These are phyloP conservation scores for Castor canadensis DNA, from an alignment of 2,113 vertebrate genomes.

Conservation along the genomic window DNA sequence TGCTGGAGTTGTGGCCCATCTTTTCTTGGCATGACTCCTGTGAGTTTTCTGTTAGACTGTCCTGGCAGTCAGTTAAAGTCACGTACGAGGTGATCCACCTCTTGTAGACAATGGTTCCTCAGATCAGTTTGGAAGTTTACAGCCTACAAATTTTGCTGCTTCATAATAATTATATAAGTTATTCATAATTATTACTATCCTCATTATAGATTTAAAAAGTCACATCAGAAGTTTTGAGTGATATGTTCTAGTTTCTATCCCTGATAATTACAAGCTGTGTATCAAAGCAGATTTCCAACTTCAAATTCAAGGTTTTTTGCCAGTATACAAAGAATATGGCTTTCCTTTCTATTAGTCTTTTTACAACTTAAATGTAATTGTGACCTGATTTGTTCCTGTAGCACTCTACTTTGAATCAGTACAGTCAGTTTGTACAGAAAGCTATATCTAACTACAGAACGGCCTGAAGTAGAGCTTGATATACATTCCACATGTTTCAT, in stretches of 20 bases:
- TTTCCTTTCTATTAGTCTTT: neutral
- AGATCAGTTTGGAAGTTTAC: neutral
- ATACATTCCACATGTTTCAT: accelerated
- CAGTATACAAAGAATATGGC: neutral
- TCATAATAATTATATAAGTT: neutral
- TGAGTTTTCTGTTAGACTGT: neutral
- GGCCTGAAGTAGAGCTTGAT: accelerated
- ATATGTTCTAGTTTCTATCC: no score
- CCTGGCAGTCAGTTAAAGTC: no score
- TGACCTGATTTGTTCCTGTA: accelerated
- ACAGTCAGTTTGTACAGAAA: accelerated
- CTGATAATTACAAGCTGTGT: neutral
- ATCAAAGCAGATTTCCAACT: neutral
- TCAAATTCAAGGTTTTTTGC: neutral
- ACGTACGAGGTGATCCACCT: accelerated
- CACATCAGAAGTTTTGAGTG: neutral
- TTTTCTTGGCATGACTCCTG: neutral
- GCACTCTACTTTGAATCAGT: neutral
- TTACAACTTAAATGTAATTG: neutral
- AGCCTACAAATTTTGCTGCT: neutral
- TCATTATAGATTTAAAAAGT: neutral
- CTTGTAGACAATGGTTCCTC: no score
- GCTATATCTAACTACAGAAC: neutral
- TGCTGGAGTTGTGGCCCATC: accelerated
- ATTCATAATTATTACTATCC: neutral